Base-by-base conservation (phyloP, 1,140 invertebrate species). In the Pseudachorutes palmiensis region DNA sequence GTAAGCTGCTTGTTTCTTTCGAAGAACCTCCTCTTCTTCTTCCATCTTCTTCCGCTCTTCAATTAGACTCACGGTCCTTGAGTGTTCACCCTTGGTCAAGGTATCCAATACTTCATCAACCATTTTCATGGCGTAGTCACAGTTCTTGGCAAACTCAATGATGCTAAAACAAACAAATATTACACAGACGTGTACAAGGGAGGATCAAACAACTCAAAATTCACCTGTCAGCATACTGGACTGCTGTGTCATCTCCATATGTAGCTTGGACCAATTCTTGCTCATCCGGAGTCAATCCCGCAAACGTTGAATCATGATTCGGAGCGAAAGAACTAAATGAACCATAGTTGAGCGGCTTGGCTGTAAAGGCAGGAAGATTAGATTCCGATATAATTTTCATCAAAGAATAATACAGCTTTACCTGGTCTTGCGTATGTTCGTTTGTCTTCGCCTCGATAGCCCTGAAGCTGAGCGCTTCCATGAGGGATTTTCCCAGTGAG, bases 281-380 rank as follows among this genome's bases (percentile, higher is more conserved):
- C 76, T 98, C 95, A 71, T 95, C 91, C 77, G 95, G 92, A 14
- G 87, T 92, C 26, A 98, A 80, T 75, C 92, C 96, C 0, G 95
- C 86, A 81, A 97, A 97, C 1, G 92, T 94, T 0, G 93, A 95
- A 78, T 98, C 95, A 79, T 94, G 94, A 24, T 87, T 87, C 0
- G 96, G 96, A 1, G 94, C 94, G 81, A 96, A 96, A 1, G 92
- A 94, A 41, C 91, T 89, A 81, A 94, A 98, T 2, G 94, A 88
- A 0, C 94, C 95, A 78, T 97, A 97, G 77, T 93, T 91, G 1
- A 97, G 79, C 0, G 94, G 91, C 76, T 92, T 92, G 1, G 95
- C 91, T 76, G 77, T 29, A 78, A 62, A 64, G 73, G 48, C 71
- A 64, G 49, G 30, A 29, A n/a, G 62, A 33, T 58, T 33, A 59